Evolutionary conservation across 2,797 vertebrate genomes (phyloP).

Genomic region (Menidia menidia): DNA sequence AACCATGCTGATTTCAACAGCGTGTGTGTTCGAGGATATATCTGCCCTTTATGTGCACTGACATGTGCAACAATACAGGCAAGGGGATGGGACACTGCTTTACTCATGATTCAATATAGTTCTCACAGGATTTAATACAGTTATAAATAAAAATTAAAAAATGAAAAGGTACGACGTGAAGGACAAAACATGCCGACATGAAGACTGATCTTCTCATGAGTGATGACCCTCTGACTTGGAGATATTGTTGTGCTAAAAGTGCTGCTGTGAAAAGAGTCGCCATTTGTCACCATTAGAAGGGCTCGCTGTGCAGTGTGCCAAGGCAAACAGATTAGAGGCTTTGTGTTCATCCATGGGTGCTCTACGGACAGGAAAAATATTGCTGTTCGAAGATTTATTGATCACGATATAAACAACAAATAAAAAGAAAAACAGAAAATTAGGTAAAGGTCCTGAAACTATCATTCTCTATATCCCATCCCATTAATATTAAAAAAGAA

Average conservation of each 20-base stretch:
- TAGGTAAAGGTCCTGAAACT: too few relatives aligned
- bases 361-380: slow-evolving; percentile 28
- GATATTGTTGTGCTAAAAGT: slow-evolving; percentile 84
- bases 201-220: slow-evolving; percentile 83
- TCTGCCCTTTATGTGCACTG: neutral
- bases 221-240: slow-evolving; percentile 80
- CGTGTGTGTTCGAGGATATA: neutral
- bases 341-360: slow-evolving; percentile 73
- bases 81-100: slow-evolving; percentile 2
- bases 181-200: slow-evolving; percentile 67
- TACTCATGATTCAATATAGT: slow-evolving; percentile 51
- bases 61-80: neutral
- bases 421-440: too few relatives aligned
- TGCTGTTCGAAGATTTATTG: slow-evolving; percentile 19
- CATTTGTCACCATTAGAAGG: slow-evolving; percentile 90
- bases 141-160: slow-evolving; percentile 47
- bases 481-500: too few relatives aligned
- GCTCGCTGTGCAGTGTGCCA: slow-evolving; percentile 81
- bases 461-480: too few relatives aligned
- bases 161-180: slow-evolving; percentile 47
- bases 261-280: slow-evolving; percentile 84
- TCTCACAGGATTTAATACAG: slow-evolving; percentile 43
- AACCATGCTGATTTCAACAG: slow-evolving; percentile 74
- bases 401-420: neutral
- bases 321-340: slow-evolving; percentile 85